These are phyloP conservation scores for Botrylloides violaceus DNA, from an alignment of 23 tunicate genomes.

Conservation along the genomic window DNA sequence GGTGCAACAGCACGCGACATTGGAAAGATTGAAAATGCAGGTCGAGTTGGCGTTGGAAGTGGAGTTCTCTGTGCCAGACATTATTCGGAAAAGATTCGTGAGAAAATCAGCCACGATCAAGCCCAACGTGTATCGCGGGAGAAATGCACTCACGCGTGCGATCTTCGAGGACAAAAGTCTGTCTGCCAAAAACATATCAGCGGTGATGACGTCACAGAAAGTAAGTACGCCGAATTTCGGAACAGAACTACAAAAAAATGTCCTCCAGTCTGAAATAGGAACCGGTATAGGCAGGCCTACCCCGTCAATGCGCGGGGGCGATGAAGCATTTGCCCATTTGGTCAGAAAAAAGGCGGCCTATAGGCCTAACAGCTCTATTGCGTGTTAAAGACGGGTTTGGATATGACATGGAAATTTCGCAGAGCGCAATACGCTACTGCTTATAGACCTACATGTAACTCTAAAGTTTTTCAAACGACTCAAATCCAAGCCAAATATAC, in stretches of 20 bases:
- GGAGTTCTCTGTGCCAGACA: conserved; percentile 71
- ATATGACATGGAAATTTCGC: too few relatives aligned
- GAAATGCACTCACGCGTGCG: conserved; percentile 50
- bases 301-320: too few relatives aligned
- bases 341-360: too few relatives aligned
- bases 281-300: too few relatives aligned
- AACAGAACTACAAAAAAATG: too few relatives aligned
- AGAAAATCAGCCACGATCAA: conserved; percentile 38
- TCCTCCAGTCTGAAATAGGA: too few relatives aligned
- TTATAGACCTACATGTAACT: background rate
- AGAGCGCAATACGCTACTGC: too few relatives aligned
- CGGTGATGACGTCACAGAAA: conserved; percentile 54
- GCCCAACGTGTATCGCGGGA: conserved; percentile 59
- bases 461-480: background rate
- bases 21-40: conserved; percentile 83
- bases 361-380: too few relatives aligned
- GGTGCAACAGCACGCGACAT: conserved; percentile 74
- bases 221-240: conserved; percentile 20
- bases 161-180: conserved; percentile 46
- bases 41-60: conserved; percentile 85
- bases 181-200: conserved; percentile 60
- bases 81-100: conserved; percentile 63
- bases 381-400: too few relatives aligned
- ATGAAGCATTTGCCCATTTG: too few relatives aligned
- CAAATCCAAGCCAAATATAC: background rate